Evolutionary conservation across 2,888 invertebrate genomes (phyloP), one percentile per base, ranked within the genome.

Genomic region (Dasysyrphus albostriatus): DNA sequence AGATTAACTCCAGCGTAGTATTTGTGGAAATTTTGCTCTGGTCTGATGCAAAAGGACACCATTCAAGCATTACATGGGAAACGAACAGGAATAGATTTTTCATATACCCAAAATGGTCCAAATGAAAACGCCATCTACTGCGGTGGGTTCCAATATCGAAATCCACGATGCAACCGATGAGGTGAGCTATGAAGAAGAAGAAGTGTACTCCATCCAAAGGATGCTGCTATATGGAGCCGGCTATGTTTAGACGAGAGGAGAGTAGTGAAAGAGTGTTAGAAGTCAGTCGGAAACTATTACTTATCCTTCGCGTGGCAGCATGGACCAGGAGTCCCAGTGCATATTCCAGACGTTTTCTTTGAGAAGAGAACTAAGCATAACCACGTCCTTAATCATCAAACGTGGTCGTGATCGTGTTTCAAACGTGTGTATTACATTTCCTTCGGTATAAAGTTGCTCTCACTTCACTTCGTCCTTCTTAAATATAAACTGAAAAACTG

Each of bases 361-460:
- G 14, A 29, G 47, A 29, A 65, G 29, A 73, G 44, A 29, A 44
- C 70, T 74, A 70, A 82, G 77, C 82, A 82, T 77, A 85, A 70
- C 82, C 82, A 87, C 82, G 82, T 87, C 78, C 82, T 87, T 87
- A 82, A 87, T 87, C 87, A 87, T 79, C 70, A 75, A 75, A 87
- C 75, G 87, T 83, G 87, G 82, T 75, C 65, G 74, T 82, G 82
- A 82, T 83, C 80, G 70, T 70, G 75, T 75, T 74, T 72, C 58
- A 49, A 82, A 83, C 78, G 87, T 87, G 87, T 87, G 87, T 87
- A 83, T 82, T 83, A 82, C 82, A 78, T 83, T 78, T 87, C 82
- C 78, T 74, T 79, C 49, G 24, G 44, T 58, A 67, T 49, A 67
- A 34, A 49, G 75, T 67, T 63, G 44, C 81, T 70, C 44, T 29